phyloP scores from a whole-genome alignment of 2,113 vertebrate genomes.

The Leiothrix lutea region DNA sequence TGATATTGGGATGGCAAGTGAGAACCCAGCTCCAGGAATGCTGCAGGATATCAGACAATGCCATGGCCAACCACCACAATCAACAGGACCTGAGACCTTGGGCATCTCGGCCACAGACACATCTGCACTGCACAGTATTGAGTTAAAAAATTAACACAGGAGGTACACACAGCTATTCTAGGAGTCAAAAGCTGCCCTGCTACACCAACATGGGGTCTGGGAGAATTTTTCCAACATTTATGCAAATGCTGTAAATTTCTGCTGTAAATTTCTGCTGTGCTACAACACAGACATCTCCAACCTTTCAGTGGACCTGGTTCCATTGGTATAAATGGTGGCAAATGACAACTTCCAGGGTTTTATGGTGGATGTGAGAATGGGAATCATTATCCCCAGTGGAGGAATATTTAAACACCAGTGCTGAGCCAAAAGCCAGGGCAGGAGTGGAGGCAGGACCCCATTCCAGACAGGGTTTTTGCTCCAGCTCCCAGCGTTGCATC shows the following conservation, averaged over 20 bases:
- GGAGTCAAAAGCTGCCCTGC: not conserved
- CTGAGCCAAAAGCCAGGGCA: not conserved
- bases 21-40: not conserved
- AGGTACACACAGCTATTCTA: not conserved
- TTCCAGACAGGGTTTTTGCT: not conserved
- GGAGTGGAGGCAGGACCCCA: not conserved
- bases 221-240: not conserved
- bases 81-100: not conserved
- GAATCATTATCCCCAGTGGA: not conserved
- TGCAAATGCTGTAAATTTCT: not conserved
- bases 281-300: accelerated
- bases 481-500: not conserved
- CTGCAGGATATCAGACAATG: accelerated
- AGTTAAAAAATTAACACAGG: not conserved
- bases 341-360: not conserved
- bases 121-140: accelerated
- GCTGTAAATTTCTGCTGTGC: not conserved
- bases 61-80: not conserved
- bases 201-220: not conserved
- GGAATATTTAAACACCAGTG: not conserved
- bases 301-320: not conserved
- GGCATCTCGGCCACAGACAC: not conserved
- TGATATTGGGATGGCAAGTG: not conserved
- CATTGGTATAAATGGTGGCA: not conserved
- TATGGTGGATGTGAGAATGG: not conserved